These are phyloP conservation scores for Crotalus viridis DNA, from an alignment of 2,113 vertebrate genomes.

Conservation along the genomic window DNA sequence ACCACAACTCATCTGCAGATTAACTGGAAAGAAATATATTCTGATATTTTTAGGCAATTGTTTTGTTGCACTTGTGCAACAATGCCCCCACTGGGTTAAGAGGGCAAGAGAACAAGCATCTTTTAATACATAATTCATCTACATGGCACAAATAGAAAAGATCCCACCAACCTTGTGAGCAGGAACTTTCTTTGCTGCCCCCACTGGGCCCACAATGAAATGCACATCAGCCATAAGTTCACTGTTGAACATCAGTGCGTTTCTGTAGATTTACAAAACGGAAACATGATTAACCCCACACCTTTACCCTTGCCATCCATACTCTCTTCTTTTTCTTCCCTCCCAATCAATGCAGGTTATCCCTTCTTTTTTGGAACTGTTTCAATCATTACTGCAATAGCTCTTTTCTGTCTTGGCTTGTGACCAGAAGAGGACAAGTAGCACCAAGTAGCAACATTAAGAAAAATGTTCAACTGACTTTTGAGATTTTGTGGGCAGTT, in stretches of 20 bases:
- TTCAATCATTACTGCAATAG: background rate
- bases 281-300: background rate
- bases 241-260: conserved; percentile 98
- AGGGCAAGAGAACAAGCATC: background rate
- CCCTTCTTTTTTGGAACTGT: background rate
- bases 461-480: background rate
- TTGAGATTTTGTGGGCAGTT: background rate
- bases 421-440: background rate
- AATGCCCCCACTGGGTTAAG: background rate
- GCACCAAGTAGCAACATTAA: background rate
- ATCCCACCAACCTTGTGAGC: conserved; percentile 87
- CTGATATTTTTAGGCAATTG: background rate
- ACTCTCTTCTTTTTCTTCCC: background rate
- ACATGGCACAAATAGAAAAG: background rate
- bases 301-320: background rate
- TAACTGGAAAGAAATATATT: background rate
- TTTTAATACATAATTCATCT: background rate
- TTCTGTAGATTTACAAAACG: conserved; percentile 74
- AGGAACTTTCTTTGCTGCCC: conserved; percentile 83
- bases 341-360: background rate
- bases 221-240: conserved; percentile 98
- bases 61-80: background rate
- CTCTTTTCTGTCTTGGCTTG: background rate
- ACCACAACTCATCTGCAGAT: background rate
- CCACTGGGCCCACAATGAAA: conserved; percentile 89